A percentile compares a stretch with the other conserved stretches of the same genome.
Evolutionary conservation across 2,113 vertebrate species (phyloP).

Genomic region (Lanius ludovicianus): DNA sequence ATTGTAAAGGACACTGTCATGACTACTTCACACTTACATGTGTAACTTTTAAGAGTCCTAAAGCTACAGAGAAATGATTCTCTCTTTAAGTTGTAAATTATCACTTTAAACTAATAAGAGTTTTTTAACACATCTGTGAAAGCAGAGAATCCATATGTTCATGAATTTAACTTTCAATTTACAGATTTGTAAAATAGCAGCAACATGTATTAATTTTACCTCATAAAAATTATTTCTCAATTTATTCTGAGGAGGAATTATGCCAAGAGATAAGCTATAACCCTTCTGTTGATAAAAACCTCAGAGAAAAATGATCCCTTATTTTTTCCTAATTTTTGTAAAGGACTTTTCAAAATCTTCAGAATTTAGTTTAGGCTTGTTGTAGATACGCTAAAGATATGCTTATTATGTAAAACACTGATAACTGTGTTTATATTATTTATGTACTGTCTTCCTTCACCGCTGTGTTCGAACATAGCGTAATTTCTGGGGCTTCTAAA

Average conservation of each 20-base stretch:
- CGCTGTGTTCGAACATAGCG: fast-evolving
- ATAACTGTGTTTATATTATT: not conserved
- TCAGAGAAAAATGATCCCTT: not conserved
- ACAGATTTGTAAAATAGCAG: not conserved
- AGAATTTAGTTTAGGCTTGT: not conserved
- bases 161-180: not conserved
- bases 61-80: not conserved
- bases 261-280: not conserved
- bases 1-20: not conserved
- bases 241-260: not conserved
- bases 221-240: not conserved
- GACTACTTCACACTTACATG: not conserved
- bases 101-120: not conserved
- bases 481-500: not conserved
- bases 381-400: not conserved
- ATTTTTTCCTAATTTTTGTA: not conserved
- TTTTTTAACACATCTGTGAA: not conserved
- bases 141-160: not conserved
- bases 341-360: not conserved
- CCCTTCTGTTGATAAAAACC: not conserved
- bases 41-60: not conserved
- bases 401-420: not conserved
- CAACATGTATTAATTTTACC: not conserved
- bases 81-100: not conserved
- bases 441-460: not conserved